phyloP scores from a whole-genome alignment of 2,113 vertebrate species.

The Pao palembangensis region DNA sequence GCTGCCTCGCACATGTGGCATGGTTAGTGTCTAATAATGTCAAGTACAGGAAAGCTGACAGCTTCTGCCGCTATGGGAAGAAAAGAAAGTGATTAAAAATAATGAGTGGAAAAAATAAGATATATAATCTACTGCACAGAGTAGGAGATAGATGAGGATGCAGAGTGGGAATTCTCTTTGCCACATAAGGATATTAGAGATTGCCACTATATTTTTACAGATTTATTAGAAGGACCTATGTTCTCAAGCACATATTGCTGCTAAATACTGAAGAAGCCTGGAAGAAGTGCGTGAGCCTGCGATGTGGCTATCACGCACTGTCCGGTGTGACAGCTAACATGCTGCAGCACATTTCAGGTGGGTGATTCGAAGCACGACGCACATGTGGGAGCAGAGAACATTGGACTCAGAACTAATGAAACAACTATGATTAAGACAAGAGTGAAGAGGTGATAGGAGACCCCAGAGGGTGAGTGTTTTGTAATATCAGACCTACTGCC shows the following conservation, averaged over 20 bases:
- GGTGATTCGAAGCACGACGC: neutral
- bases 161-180: too few species aligned
- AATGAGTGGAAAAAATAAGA: neutral
- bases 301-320: too few species aligned
- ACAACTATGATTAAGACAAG: constrained; percentile 18
- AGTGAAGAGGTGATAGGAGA: constrained; percentile 6
- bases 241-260: too few species aligned
- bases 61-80: neutral
- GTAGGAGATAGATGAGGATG: neutral
- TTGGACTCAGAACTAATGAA: constrained; percentile 15
- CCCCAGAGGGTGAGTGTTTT: neutral
- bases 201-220: too few species aligned
- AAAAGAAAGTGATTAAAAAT: too few species aligned
- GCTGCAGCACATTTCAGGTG: neutral
- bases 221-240: too few species aligned
- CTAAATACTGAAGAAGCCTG: too few species aligned
- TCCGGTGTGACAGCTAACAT: neutral
- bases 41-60: neutral
- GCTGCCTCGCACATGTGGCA: constrained; percentile 5
- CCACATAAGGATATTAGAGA: too few species aligned
- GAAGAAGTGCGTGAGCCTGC: too few species aligned
- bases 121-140: constrained; percentile 1
- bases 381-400: constrained; percentile 5
- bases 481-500: neutral
- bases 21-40: neutral